A percentile compares a stretch with the other conserved stretches of the same genome.
These are phyloP conservation scores for Liasis olivaceus DNA, from an alignment of 2,797 vertebrate species.

Conservation along the genomic window DNA sequence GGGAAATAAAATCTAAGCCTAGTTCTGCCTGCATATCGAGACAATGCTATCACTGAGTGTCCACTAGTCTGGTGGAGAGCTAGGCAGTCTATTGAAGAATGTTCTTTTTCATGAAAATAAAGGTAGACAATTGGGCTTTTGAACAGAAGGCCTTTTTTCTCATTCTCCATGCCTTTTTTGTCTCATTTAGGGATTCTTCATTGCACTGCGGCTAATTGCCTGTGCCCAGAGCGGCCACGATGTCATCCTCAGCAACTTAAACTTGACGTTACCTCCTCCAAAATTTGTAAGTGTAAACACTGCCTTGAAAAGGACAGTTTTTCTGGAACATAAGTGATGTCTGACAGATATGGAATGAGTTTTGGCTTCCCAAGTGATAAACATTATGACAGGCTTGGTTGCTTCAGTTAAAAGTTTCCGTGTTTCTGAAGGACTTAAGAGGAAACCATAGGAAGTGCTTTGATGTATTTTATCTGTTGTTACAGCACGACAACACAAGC, in stretches of 20 bases:
- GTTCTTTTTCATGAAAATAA: background rate
- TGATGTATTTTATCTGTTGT: conserved; percentile 38
- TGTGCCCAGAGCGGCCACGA: conserved; percentile 94
- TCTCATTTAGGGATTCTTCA: conserved; percentile 86
- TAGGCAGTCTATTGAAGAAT: background rate
- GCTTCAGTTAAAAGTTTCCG: background rate
- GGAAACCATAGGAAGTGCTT: background rate
- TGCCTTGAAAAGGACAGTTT: background rate
- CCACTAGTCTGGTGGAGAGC: background rate
- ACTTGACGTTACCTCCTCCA: conserved; percentile 84
- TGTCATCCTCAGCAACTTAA: conserved; percentile 84
- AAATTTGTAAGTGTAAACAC: conserved; percentile 90
- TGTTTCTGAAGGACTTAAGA: background rate
- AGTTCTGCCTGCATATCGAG: background rate
- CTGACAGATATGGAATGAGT: background rate
- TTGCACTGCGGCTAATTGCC: conserved; percentile 89
- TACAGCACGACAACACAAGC: conserved; percentile 91
- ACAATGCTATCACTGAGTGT: background rate
- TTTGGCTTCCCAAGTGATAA: background rate
- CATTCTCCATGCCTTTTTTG: conserved; percentile 11
- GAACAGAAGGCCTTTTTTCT: background rate
- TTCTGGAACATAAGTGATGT: background rate
- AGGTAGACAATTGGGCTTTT: background rate
- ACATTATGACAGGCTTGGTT: background rate
- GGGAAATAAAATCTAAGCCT: background rate